Evolutionary conservation across 2,113 vertebrate species (phyloP).

Genomic region (Halichoeres trimaculatus): DNA sequence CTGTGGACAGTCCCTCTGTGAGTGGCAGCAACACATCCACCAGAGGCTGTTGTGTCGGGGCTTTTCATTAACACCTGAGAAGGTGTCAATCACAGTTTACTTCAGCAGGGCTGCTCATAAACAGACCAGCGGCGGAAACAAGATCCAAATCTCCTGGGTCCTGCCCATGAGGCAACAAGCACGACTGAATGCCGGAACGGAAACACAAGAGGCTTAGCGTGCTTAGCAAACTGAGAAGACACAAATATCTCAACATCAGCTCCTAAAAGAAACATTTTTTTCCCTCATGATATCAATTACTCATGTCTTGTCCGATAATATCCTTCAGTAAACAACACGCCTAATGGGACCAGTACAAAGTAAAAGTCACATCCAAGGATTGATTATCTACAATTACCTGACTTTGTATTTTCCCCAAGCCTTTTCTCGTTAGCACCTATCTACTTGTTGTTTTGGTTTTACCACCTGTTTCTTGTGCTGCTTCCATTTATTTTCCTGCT

Average conservation of each 20-base stretch:
- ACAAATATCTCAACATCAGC: background rate
- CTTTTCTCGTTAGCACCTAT: no score
- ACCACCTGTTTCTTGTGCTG: background rate
- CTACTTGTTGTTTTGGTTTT: background rate
- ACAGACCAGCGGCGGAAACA: slow-evolving; percentile 58
- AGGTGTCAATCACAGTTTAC: slow-evolving; percentile 69
- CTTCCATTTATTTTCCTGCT: background rate
- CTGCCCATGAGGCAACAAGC: background rate
- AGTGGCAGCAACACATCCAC: slow-evolving; percentile 52
- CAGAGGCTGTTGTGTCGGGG: slow-evolving; percentile 55
- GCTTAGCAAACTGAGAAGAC: background rate
- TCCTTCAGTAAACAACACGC: background rate
- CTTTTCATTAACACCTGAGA: slow-evolving; percentile 80
- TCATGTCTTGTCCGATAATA: background rate
- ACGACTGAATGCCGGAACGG: background rate
- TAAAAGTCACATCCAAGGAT: no score
- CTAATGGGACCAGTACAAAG: no score
- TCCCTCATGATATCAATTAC: no score
- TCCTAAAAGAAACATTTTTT: background rate
- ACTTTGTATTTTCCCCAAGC: no score
- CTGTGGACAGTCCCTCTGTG: slow-evolving; percentile 24
- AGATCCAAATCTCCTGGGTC: slow-evolving; percentile 37
- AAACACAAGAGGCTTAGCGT: slow-evolving; percentile 1
- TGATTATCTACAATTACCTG: no score
- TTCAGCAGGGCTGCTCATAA: slow-evolving; percentile 56